Conservation (phyloP, 2,797 vertebrate species). For the Rhynchonycteris naso region DNA sequence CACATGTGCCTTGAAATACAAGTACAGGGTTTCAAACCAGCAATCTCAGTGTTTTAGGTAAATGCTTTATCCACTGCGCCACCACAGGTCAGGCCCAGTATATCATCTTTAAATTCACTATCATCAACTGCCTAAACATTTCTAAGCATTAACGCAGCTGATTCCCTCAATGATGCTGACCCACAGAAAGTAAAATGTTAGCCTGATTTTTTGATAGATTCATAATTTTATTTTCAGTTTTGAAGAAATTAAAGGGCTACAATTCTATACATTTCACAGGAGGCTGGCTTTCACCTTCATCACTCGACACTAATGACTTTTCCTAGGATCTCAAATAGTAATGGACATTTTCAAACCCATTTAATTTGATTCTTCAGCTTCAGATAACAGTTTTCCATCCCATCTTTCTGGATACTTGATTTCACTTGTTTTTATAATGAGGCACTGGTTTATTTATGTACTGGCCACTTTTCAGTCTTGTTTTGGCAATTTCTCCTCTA, state of each 20-base stretch:
- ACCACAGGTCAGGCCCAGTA: neutral
- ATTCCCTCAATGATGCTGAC: neutral
- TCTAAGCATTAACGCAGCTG: neutral
- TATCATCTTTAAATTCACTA: neutral
- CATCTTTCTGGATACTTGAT: neutral
- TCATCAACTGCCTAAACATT: neutral
- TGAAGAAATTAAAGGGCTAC: neutral
- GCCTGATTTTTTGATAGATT: neutral
- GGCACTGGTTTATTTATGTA: neutral
- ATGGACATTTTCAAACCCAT: neutral
- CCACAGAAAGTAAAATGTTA: neutral
- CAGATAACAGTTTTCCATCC: neutral
- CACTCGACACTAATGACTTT: neutral
- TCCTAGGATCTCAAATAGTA: neutral
- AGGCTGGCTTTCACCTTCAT: neutral
- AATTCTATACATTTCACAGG: neutral
- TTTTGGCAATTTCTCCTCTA: neutral
- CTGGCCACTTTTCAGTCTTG: neutral
- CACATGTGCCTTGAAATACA: too few species aligned
- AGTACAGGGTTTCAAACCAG: too few species aligned
- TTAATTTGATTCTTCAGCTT: neutral
- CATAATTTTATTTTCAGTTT: neutral
- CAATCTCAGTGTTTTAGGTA: too few species aligned
- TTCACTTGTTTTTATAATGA: neutral
- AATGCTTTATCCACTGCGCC: too few species aligned